Evolutionary conservation across 2,888 invertebrate genomes (phyloP).

Genomic region (Agriopis aurantiaria): DNA sequence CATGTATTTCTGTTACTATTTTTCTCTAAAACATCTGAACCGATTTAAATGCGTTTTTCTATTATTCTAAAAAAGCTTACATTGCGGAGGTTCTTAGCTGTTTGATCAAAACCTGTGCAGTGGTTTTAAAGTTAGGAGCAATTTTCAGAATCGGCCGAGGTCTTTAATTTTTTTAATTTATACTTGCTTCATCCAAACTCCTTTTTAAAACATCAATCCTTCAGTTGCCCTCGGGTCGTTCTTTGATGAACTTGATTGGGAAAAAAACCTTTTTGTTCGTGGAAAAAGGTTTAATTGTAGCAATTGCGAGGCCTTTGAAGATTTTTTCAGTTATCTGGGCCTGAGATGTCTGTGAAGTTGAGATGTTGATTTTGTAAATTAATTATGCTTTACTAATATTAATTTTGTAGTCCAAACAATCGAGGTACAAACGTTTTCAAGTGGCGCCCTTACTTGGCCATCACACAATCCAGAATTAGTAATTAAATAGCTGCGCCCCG

Average conservation of each 20-base stretch:
- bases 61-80: too few species aligned
- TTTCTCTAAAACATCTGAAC: too few species aligned
- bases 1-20: too few species aligned
- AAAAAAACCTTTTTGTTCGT: slow-evolving; percentile 55
- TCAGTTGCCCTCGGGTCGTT: slow-evolving; percentile 23
- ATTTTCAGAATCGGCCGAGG: too few species aligned
- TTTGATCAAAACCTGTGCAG: too few species aligned
- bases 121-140: too few species aligned
- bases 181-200: not conserved
- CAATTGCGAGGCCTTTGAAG: slow-evolving; percentile 41
- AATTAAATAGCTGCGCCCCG: too few species aligned
- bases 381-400: slow-evolving; percentile 7
- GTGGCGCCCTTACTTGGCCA: too few species aligned
- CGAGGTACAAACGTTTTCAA: too few species aligned
- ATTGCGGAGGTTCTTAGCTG: too few species aligned
- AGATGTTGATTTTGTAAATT: slow-evolving; percentile 33
- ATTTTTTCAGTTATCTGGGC: not conserved
- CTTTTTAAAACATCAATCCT: slow-evolving; percentile 4
- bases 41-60: too few species aligned
- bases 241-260: slow-evolving; percentile 47
- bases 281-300: slow-evolving; percentile 62
- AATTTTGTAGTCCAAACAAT: not conserved
- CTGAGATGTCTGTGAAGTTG: slow-evolving; percentile 20
- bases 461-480: too few species aligned
- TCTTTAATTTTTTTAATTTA: not conserved